Percentiles rank a stretch among this genome's conserved stretches.
phyloP scores from a whole-genome alignment of 2,113 vertebrate species.

The Ictidomys tridecemlineatus region DNA sequence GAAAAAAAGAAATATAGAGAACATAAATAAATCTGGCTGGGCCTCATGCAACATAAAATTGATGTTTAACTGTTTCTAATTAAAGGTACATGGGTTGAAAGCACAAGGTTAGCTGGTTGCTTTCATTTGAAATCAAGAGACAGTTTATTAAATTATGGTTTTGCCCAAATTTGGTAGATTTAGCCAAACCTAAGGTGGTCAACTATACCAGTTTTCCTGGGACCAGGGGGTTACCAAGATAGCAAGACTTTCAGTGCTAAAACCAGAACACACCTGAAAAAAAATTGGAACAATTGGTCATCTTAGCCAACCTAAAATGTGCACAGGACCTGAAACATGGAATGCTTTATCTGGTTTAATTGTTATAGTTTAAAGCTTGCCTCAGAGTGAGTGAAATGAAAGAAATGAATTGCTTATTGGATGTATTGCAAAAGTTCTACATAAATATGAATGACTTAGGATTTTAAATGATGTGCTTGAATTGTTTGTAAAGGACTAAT shows the following conservation, averaged over 20 bases:
- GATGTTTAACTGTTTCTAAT: not conserved
- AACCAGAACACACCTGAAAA: not conserved
- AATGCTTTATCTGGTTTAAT: not conserved
- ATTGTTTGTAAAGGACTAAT: slow-evolving; percentile 66
- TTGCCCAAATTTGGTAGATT: not conserved
- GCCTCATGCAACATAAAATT: not conserved
- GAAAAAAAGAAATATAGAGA: not conserved
- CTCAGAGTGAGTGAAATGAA: not conserved
- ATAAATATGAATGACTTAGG: slow-evolving; percentile 64
- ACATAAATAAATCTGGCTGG: not conserved
- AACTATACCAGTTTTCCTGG: not conserved
- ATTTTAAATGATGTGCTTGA: slow-evolving; percentile 66
- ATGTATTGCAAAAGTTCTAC: slow-evolving; percentile 61
- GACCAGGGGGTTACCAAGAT: not conserved
- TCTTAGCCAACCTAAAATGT: not conserved
- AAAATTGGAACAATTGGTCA: not conserved
- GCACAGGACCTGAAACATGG: not conserved
- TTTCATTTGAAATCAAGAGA: slow-evolving; percentile 17
- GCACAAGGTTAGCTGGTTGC: not conserved
- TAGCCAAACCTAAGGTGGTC: not conserved
- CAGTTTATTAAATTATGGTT: not conserved
- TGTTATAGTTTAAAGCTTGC: not conserved
- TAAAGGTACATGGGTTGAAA: not conserved
- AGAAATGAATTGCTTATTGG: slow-evolving; percentile 54
- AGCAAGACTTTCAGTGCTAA: not conserved